These are phyloP conservation scores for Pogonomyrmex californicus DNA, from an alignment of 1,140 invertebrate species.

Conservation along the genomic window DNA sequence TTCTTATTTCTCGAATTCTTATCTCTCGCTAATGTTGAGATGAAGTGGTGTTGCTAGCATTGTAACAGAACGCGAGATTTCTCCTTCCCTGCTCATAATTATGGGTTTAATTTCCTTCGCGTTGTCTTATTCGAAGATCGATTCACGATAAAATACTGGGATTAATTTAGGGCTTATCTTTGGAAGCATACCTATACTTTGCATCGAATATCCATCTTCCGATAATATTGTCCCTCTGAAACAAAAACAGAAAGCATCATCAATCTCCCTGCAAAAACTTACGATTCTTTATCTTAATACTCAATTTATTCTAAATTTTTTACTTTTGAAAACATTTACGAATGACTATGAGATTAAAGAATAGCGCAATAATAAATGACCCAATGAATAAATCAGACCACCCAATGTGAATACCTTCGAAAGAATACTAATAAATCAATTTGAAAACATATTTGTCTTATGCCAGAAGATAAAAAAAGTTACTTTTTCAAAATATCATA, in stretches of 20 bases:
- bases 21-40: not conserved
- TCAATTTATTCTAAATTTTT: not conserved
- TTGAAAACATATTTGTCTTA: not conserved
- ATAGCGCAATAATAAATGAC: not conserved
- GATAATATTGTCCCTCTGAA: constrained; percentile 66
- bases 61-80: constrained; percentile 19
- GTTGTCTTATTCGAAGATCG: constrained; percentile 28
- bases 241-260: constrained; percentile 37
- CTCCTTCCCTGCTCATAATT: constrained; percentile 2
- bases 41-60: not conserved
- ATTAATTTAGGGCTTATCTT: constrained; percentile 28
- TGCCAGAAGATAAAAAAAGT: not conserved
- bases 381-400: not conserved
- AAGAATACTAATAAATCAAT: not conserved
- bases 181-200: constrained; percentile 68
- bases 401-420: not conserved
- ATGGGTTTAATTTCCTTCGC: not conserved
- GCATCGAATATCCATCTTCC: constrained; percentile 71
- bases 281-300: not conserved
- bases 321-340: not conserved
- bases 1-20: constrained; percentile 14
- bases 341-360: not conserved
- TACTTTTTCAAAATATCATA: not conserved
- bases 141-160: constrained; percentile 5
- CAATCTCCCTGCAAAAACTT: constrained; percentile 12